Evolutionary conservation across 2,888 invertebrate species (phyloP).

Genomic region (Ischnura elegans): DNA sequence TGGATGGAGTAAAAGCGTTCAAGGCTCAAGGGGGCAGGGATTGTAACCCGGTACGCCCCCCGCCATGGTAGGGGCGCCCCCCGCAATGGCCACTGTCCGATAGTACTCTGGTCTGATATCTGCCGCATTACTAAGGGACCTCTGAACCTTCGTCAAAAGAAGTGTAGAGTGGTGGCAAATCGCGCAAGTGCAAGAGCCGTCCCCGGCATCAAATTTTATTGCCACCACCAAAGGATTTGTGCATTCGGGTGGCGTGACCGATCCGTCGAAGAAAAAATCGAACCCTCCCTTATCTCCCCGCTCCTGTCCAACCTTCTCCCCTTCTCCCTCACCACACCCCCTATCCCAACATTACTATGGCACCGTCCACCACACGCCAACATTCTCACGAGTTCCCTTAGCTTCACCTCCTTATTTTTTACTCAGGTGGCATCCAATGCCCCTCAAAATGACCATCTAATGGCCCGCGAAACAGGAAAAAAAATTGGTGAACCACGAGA

Average conservation of each 20-base stretch:
- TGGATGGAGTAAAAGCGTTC: no score
- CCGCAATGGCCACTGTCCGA: no score
- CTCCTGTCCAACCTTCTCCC: background rate
- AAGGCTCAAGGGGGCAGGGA: no score
- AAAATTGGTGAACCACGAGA: background rate
- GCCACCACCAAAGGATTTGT: background rate
- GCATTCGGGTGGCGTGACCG: slow-evolving; percentile 13
- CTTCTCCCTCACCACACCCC: background rate
- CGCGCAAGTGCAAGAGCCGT: background rate
- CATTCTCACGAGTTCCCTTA: background rate
- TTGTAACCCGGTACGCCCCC: no score
- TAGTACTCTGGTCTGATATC: background rate
- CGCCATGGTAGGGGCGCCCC: no score
- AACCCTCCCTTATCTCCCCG: no score
- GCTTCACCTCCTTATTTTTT: no score
- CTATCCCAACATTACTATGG: no score
- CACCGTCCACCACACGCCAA: background rate
- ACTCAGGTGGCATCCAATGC: background rate
- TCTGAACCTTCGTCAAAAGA: background rate
- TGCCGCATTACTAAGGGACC: background rate
- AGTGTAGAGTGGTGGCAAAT: background rate
- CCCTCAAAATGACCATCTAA: background rate
- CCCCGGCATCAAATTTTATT: background rate
- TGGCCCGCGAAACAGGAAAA: background rate
- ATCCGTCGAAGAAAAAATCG: background rate